Evolutionary conservation across 2,888 invertebrate genomes (phyloP), one percentile per base, ranked within the genome.

Genomic region (Ochropleura plecta): DNA sequence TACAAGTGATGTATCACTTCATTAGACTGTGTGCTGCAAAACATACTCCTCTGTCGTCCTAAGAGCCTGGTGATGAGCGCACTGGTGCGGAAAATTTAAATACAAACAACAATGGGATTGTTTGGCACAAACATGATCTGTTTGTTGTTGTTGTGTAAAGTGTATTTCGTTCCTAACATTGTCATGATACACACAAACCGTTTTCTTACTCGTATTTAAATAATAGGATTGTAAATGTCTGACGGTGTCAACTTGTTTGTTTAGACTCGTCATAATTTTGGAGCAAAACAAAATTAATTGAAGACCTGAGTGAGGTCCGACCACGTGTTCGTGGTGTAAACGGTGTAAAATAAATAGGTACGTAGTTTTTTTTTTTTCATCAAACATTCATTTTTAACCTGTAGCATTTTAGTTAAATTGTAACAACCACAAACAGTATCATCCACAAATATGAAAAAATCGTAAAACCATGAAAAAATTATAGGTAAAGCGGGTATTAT

Each of bases 1-100:
- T 86, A 86, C 78, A 85, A 86, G 90, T 92, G 92, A 92, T 91
- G 88, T 92, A 93, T 92, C 88, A 91, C 92, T 92, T 93, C 91
- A 92, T 92, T 92, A 92, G 87, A 66, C 72, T 59, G 75, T 76
- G 70, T 77, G 72, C 70, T 55, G 66, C 78, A 83, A 84, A 86
- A 85, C 82, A 78, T 51, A 64, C 73, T 67, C 76, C 73, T 82
- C 65, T 53, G 64, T 76, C 64, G 81, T 59, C 79, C 59, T 89
- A 81, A 78, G 69, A 68, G 70, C 88, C 81, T 84, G 82, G 85
- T 84, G 68, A 63, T 62, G 73, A 65, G 64, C 30, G 59, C 69
- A 72, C 55, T 18, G 48, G 42, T n/a, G 57, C 42, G 42, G 57
- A 70, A 70, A 77, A 81, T 65, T 69, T 69, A 49, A 62, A 66